These are phyloP conservation scores for Petrocephalus schoutedeni DNA, from an alignment of 2,797 vertebrate genomes.

Conservation along the genomic window DNA sequence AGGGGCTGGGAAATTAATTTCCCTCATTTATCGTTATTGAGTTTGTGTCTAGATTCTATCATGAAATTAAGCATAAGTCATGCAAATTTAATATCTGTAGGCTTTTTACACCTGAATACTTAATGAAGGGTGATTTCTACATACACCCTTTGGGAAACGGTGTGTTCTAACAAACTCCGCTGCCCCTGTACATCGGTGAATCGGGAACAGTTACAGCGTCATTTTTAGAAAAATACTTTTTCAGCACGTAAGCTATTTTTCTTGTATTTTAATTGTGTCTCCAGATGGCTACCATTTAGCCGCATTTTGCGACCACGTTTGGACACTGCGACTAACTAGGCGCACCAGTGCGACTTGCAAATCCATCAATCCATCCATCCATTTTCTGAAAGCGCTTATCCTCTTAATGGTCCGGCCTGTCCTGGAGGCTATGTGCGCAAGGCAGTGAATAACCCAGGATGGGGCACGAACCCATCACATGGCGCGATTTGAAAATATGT, in stretches of 20 bases:
- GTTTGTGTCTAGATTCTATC: neutral
- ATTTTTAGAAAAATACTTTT: neutral
- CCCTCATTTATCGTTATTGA: neutral
- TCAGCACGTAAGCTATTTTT: neutral
- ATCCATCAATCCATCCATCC: too few species aligned
- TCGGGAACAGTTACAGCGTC: neutral
- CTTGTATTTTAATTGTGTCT: neutral
- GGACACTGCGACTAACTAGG: too few species aligned
- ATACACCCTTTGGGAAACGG: neutral
- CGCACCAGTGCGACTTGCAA: too few species aligned
- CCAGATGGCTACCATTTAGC: neutral
- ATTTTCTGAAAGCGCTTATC: too few species aligned
- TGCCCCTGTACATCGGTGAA: neutral
- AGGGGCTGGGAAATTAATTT: neutral
- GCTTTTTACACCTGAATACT: neutral
- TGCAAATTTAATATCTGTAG: neutral
- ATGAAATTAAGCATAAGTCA: neutral
- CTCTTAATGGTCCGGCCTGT: too few species aligned
- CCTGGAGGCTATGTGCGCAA: too few species aligned
- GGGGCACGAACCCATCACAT: too few species aligned
- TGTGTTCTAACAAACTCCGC: neutral
- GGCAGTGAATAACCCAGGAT: too few species aligned
- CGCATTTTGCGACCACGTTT: too few species aligned
- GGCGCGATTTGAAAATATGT: too few species aligned
- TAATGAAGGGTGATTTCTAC: neutral